A percentile compares a stretch with the other conserved stretches of the same genome.
Evolutionary conservation across 2,113 vertebrate genomes (phyloP).

Genomic region (Talpa occidentalis): DNA sequence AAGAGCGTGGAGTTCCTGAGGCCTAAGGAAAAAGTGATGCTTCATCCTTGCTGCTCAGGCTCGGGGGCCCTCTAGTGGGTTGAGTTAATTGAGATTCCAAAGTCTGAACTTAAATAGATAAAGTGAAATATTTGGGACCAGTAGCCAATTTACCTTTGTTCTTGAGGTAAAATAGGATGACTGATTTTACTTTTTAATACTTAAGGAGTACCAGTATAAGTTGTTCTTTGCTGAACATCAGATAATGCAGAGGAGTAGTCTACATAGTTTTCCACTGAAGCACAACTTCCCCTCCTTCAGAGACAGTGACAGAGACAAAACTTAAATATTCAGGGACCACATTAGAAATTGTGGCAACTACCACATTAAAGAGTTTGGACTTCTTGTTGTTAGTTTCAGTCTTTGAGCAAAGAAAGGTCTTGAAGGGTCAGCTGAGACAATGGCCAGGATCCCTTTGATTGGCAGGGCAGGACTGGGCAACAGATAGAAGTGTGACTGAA

Average conservation of each 20-base stretch:
- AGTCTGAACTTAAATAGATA: neutral
- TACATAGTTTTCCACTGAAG: neutral
- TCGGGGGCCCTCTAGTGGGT: neutral
- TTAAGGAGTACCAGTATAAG: neutral
- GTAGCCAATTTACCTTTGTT: neutral
- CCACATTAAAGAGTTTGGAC: neutral
- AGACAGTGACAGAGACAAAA: neutral
- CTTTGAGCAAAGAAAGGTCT: neutral
- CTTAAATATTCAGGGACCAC: neutral
- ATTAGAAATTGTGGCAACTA: neutral
- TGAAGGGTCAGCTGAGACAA: neutral
- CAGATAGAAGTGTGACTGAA: neutral
- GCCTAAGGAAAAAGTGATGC: neutral
- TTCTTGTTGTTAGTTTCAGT: neutral
- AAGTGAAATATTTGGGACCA: neutral
- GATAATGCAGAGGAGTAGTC: neutral
- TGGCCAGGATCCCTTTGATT: neutral
- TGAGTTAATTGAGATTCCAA: neutral
- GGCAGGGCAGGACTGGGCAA: neutral
- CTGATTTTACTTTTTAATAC: neutral
- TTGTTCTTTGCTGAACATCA: neutral
- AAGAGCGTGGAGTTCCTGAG: neutral
- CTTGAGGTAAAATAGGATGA: neutral
- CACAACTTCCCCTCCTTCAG: neutral
- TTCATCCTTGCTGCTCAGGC: neutral